Percentiles rank a stretch among this genome's conserved stretches.
phyloP scores from a whole-genome alignment of 1,140 invertebrate species.

The Drosophila kohkoa region DNA sequence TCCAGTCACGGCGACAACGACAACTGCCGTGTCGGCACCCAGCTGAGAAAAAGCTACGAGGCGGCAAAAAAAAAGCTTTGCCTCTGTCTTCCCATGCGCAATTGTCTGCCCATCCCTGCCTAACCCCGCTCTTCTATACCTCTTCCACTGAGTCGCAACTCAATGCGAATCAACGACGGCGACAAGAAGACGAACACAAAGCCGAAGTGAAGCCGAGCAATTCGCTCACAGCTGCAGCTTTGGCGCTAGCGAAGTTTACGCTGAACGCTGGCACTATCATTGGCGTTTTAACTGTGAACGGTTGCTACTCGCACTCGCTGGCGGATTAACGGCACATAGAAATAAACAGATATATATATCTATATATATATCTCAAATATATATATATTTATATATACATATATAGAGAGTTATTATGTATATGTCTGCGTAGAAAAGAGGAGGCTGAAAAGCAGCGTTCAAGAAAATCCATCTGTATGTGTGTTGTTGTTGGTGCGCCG shows the following conservation, averaged over 20 bases:
- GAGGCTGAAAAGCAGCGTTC: conserved; percentile 50
- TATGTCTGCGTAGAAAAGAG: conserved; percentile 61
- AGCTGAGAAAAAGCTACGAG: conserved; percentile 64
- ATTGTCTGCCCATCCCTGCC: conserved; percentile 8
- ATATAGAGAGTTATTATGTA: conserved; percentile 57
- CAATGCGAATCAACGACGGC: conserved; percentile 17
- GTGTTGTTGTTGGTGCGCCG: conserved; percentile 56
- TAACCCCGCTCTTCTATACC: background rate
- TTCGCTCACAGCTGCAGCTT: conserved; percentile 55
- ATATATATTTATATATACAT: conserved; percentile 54
- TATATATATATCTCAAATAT: conserved; percentile 45
- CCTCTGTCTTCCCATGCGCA: conserved; percentile 38
- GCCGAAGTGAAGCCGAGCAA: conserved; percentile 42
- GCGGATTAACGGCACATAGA: conserved; percentile 78
- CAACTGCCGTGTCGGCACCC: conserved; percentile 32
- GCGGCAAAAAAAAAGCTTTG: conserved; percentile 35
- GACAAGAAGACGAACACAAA: conserved; percentile 4
- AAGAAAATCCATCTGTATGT: conserved; percentile 69
- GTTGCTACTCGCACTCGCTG: conserved; percentile 81
- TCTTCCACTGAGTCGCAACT: background rate
- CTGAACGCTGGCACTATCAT: conserved; percentile 75
- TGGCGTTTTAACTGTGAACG: conserved; percentile 85
- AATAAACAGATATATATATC: conserved; percentile 51
- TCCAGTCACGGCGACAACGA: conserved; percentile 46
- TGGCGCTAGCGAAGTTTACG: conserved; percentile 36